Base-by-base conservation (phyloP, 2,888 invertebrate species). In the Drosophila putrida region DNA sequence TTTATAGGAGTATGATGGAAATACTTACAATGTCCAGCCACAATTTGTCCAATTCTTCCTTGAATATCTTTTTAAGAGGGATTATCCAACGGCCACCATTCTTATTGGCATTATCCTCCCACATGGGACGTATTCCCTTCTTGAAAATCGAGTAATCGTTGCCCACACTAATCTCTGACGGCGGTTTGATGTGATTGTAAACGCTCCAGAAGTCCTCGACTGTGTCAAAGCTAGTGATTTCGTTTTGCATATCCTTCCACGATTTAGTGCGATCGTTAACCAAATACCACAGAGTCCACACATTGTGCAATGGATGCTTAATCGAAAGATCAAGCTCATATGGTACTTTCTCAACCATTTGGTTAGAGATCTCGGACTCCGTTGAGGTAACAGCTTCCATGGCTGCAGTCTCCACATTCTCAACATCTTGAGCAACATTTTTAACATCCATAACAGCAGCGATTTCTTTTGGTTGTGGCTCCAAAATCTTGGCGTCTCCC, bases 161-260 rank as follows among this genome's bases (percentile, higher is more conserved):
- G 51, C 97, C 97, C 83, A 95, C 93, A 86, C 95, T 94, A 73
- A 98, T 93, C 89, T 96, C 96, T 84, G 96, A 96, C 51, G 96
- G 96, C 72, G 95, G 94, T 92, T 96, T 96, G 88, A 98, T 96
- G 91, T 97, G 97, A 91, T 97, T 97, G 92, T 96, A 97, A 66
- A 98, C 93, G 87, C 97, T 98, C 99, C 99, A 99, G 92, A 99
- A 99, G 93, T 99, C 99, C 94, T 99, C 99, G 33, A 98, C 98
- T n/a, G 98, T 98, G 91, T 97, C 96, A 93, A 99, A 98, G 78
- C 97, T 96, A 61, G 98, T 97, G 59, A 99, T 96, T 93, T 98
- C 96, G 91, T 97, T 96, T 90, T 98, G 96, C 93, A 98, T 98
- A 84, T 98, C 97, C 92, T 97, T 97, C 99, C 99, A 99, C 64